These are phyloP conservation scores for Rostratula benghalensis DNA, from an alignment of 2,113 vertebrate genomes.

Conservation along the genomic window DNA sequence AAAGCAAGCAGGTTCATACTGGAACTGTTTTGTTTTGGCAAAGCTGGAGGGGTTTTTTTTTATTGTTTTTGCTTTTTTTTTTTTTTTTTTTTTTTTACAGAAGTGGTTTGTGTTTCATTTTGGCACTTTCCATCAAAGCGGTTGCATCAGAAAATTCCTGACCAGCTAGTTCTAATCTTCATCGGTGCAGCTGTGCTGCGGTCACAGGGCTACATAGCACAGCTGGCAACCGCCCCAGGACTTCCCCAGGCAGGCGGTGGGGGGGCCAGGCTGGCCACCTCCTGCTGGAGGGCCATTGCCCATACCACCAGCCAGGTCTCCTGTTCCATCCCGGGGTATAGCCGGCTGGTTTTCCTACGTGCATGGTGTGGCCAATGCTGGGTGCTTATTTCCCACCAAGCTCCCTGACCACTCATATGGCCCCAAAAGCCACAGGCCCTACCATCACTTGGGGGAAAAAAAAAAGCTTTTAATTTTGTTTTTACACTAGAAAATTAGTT, in stretches of 20 bases:
- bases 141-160: constrained; percentile 64
- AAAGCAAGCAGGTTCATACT: constrained; percentile 39
- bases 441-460: background rate
- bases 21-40: constrained; percentile 40
- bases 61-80: background rate
- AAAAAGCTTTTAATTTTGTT: background rate
- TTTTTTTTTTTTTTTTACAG: background rate
- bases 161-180: constrained; percentile 14
- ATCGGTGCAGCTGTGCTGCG: background rate
- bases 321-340: rapidly evolving
- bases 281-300: rapidly evolving
- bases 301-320: background rate
- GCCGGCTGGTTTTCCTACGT: rapidly evolving
- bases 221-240: background rate
- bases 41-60: background rate
- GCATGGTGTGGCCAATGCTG: rapidly evolving
- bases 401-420: background rate
- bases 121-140: constrained; percentile 49
- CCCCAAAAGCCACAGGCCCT: rapidly evolving
- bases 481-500: background rate
- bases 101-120: background rate
- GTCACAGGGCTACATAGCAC: background rate
- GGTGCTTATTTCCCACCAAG: background rate
- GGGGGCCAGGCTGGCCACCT: background rate
- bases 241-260: rapidly evolving